Evolutionary conservation across 2,888 invertebrate genomes (phyloP), one percentile per base, ranked within the genome.

Genomic region (Venustoraphidia nigricollis): DNA sequence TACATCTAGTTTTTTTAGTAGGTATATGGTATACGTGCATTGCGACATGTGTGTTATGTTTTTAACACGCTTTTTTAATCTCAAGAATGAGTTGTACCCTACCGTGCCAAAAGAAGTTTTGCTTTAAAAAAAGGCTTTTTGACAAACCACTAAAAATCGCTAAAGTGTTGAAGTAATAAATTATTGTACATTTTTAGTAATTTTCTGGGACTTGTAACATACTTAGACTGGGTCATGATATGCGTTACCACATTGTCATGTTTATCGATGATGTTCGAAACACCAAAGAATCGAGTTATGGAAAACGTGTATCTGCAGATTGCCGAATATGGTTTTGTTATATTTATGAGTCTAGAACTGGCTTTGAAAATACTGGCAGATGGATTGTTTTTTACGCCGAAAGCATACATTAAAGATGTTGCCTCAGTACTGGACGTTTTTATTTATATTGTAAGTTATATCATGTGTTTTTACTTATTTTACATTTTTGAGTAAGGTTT

Each of bases 191-290:
- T 13, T 73, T 73, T 47, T 69, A 95, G 96, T 61, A 96, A 96
- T 65, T 87, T 99, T 61, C 73, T 99, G 38, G 97, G 98, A 0
- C 73, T 99, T 51, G 97, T 99, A 13, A 95, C 97, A 0, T 99
- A 98, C 65, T 73, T 99, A 62, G 98, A 99, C 66, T 99, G 98
- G 98, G 85, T 95, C 2, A 98, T 99, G 97, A 98, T 98, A 54
- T 85, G 91, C 64, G 90, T 94, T 45, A 99, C 98, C 1, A 95
- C 96, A 0, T 70, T 97, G 10, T 96, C 96, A 0, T 98, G 97
- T 64, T 79, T 94, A 46, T 97, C 97, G 0, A 97, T 99, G 97
- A 93, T 97, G 87, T 93, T 96, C 62, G 98, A 99, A 70, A 96
- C 93, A 0, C 96, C 98, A 0, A 79, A 80, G 47, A 83, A 84